Conservation (phyloP, 2,797 vertebrate species). For the Chelidonichthys spinosus region DNA sequence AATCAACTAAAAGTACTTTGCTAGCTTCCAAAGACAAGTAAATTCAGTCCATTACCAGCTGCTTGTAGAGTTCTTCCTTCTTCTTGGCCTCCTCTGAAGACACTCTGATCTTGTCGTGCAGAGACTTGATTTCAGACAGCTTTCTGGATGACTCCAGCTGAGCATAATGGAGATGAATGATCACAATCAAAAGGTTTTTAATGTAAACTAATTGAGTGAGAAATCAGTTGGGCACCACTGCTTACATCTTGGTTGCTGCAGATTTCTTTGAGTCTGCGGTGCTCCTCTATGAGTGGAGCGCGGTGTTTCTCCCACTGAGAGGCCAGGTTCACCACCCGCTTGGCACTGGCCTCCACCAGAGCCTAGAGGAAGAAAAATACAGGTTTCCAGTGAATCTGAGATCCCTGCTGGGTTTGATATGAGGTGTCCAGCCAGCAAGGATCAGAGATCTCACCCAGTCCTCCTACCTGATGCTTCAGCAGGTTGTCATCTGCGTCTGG, state of each 20-base stretch:
- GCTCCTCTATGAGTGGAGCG: conserved; percentile 88
- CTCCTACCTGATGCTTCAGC: conserved; percentile 88
- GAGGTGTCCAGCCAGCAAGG: background rate
- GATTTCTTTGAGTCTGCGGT: conserved; percentile 87
- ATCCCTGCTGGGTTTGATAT: background rate
- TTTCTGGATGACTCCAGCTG: conserved; percentile 90
- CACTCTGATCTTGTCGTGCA: conserved; percentile 88
- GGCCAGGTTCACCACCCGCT: conserved; percentile 87
- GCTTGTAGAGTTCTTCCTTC: conserved; percentile 90
- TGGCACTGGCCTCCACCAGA: conserved; percentile 88
- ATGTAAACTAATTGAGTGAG: too few species aligned
- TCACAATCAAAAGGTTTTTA: background rate
- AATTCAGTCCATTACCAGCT: conserved; percentile 82
- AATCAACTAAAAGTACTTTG: background rate
- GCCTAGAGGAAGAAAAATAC: conserved; percentile 68
- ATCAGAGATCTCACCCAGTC: background rate
- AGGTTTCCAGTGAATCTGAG: background rate
- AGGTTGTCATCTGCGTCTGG: conserved; percentile 88
- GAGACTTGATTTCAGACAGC: conserved; percentile 88
- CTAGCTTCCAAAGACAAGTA: background rate
- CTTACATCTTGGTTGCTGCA: conserved; percentile 88
- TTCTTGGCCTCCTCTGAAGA: conserved; percentile 90
- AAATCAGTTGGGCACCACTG: background rate
- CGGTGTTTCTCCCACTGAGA: conserved; percentile 94
- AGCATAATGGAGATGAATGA: conserved; percentile 9